phyloP scores from a whole-genome alignment of 1,140 invertebrate genomes.

The Hypsibius dujardini region DNA sequence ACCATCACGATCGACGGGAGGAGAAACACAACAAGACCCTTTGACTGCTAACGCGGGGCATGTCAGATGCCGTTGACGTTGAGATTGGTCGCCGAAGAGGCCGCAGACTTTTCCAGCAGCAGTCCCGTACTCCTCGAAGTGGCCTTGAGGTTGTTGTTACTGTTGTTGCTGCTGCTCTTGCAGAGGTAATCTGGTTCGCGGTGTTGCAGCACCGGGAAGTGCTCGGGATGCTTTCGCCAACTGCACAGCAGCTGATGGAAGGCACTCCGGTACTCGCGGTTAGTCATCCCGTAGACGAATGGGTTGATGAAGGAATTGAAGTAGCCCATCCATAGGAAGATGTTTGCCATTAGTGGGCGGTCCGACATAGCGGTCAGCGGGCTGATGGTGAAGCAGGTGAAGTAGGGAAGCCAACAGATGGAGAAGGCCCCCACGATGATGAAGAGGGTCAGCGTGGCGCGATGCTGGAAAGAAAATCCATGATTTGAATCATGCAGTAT shows the following conservation, averaged over 20 bases:
- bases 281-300: conserved; percentile 13
- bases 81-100: no score
- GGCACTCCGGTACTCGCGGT: neutral
- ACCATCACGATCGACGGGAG: no score
- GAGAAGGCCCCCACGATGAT: conserved; percentile 85
- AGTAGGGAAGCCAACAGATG: conserved; percentile 89
- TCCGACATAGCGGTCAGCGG: neutral
- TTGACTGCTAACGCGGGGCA: no score
- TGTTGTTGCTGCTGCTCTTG: neutral
- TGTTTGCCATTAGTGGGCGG: neutral
- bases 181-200: neutral
- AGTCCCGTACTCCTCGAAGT: no score
- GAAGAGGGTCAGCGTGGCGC: conserved; percentile 46
- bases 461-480: neutral
- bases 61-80: no score
- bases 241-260: neutral
- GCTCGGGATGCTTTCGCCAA: neutral
- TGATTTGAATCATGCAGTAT: no score
- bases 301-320: neutral
- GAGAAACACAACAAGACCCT: no score
- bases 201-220: neutral
- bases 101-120: no score
- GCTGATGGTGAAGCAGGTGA: conserved; percentile 36
- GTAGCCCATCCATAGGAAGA: conserved; percentile 15
- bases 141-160: no score